These are phyloP conservation scores for Phodopus roborovskii DNA, from an alignment of 2,113 vertebrate genomes.

Conservation along the genomic window DNA sequence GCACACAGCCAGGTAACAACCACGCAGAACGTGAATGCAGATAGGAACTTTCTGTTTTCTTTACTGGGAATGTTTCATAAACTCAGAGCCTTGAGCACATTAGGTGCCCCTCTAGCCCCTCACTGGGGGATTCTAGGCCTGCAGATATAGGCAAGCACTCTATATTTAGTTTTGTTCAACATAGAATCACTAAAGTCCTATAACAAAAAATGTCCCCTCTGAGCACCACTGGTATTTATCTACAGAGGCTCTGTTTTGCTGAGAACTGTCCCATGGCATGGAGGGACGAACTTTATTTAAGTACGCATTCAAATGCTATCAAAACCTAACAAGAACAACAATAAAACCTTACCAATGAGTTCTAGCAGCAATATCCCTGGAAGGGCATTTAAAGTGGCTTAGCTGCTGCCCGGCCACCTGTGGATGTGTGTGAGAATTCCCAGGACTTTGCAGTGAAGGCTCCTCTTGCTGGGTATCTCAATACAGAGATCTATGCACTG, in stretches of 20 bases:
- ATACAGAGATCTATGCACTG: not conserved
- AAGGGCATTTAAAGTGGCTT: not conserved
- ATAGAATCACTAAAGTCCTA: not conserved
- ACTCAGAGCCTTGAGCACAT: not conserved
- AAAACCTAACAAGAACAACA: not conserved
- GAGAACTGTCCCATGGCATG: accelerated
- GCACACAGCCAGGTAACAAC: not conserved
- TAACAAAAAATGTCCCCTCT: not conserved
- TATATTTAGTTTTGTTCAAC: not conserved
- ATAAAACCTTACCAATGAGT: not conserved
- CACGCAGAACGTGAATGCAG: not conserved
- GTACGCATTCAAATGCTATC: not conserved
- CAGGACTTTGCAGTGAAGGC: not conserved
- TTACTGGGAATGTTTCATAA: not conserved
- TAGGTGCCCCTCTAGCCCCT: not conserved
- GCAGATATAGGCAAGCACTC: not conserved
- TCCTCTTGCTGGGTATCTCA: not conserved
- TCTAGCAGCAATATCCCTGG: not conserved
- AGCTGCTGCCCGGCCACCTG: not conserved
- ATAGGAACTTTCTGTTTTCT: not conserved
- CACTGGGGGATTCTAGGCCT: not conserved
- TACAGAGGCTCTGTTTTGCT: not conserved
- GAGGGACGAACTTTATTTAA: accelerated
- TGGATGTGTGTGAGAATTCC: not conserved
- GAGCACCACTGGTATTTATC: accelerated